Evolutionary conservation across 2,113 vertebrate species (phyloP), one percentile per base, ranked within the genome.

Genomic region (Silurus meridionalis): DNA sequence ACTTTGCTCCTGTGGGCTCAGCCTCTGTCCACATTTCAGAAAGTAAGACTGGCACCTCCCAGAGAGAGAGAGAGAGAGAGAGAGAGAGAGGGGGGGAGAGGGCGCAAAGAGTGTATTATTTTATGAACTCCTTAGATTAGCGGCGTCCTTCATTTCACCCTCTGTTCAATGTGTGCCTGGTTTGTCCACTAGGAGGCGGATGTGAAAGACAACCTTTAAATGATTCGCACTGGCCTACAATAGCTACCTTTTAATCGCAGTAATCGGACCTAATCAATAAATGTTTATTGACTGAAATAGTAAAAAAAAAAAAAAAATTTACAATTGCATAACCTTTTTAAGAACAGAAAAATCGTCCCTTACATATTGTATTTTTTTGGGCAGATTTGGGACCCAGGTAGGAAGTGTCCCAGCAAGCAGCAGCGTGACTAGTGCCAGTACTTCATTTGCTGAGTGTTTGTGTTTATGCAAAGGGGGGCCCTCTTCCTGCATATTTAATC

Each of bases 401-500:
- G 8, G 81, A 95, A 96, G 67, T 50, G 69, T 94, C 96, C 94
- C 95, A 95, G 96, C 95, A 94, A 96, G 96, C 92, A 83, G 58
- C 83, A 83, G 92, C 94, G 95, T 95, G 96, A 95, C 95, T 94
- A 92, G 91, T 95, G 94, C 95, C 95, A 95, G 94, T 96, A 96
- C 95, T 95, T 98, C 96, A 97, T 97, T 97, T 96, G 96, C 96
- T 92, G 95, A 97, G 96, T 97, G 97, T 98, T 98, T 98, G 96
- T 98, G 97, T 99, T 98, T 97, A 97, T 98, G 96, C 96, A 97
- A 96, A 97, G 95, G 95, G 86, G 95, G 96, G 95, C 96, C 96
- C 86, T 96, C 97, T 97, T 97, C 96, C 97, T 97, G 97, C 96
- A 97, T 97, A 96, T 96, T 97, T 97, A 97, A 98, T 97, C 95